These are phyloP conservation scores for Ctenodactylus gundi DNA, from an alignment of 2,113 vertebrate species.

Conservation along the genomic window DNA sequence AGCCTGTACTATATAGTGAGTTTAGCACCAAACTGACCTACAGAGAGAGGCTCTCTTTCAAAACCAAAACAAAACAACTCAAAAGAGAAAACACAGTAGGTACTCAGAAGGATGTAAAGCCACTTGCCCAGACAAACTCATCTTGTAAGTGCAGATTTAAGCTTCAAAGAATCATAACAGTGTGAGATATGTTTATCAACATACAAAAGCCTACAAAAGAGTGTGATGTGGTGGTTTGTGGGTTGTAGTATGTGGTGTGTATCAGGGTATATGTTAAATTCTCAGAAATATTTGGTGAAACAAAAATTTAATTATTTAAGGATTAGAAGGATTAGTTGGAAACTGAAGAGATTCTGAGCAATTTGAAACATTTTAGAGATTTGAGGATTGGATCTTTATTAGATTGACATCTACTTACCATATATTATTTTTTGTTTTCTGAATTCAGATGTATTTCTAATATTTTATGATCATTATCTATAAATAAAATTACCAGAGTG, in stretches of 20 bases:
- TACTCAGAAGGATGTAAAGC: not conserved
- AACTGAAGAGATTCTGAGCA: constrained; percentile 32
- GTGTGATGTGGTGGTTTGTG: not conserved
- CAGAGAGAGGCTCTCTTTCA: too few species aligned
- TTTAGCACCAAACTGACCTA: too few species aligned
- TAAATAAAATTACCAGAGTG: not conserved
- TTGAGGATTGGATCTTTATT: constrained; percentile 12
- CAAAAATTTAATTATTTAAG: constrained; percentile 25
- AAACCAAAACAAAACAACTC: too few species aligned
- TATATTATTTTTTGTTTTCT: constrained; percentile 13
- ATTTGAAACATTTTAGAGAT: constrained; percentile 47
- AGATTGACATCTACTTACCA: constrained; percentile 34
- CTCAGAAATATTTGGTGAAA: constrained; percentile 34
- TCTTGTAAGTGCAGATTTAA: not conserved
- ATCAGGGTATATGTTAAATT: not conserved
- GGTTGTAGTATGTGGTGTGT: not conserved
- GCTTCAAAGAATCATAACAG: not conserved
- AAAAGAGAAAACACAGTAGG: not conserved
- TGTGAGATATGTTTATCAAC: not conserved
- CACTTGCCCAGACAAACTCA: not conserved
- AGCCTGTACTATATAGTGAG: too few species aligned
- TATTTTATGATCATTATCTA: not conserved
- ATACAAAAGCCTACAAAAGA: not conserved
- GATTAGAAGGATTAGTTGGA: constrained; percentile 19
- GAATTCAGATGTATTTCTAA: not conserved